A percentile compares a stretch with the other conserved stretches of the same genome.
These are phyloP conservation scores for Thalassoma bifasciatum DNA, from an alignment of 2,113 vertebrate genomes.

Conservation along the genomic window DNA sequence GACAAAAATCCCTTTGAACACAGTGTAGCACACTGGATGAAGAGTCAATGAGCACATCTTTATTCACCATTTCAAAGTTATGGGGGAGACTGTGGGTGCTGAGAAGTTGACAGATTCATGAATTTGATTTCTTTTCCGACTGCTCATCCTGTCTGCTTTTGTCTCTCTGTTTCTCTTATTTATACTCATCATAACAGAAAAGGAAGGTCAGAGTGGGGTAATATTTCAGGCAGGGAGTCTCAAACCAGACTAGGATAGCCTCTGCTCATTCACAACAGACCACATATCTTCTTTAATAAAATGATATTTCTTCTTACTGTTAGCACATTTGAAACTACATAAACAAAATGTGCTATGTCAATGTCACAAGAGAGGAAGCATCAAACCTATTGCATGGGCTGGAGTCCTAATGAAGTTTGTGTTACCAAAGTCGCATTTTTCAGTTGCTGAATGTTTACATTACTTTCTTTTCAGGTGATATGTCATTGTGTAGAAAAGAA, in stretches of 20 bases:
- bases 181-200: neutral
- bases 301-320: too few relatives aligned
- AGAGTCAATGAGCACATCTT: neutral
- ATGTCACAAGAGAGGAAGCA: too few relatives aligned
- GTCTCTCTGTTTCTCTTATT: neutral
- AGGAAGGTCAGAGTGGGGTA: neutral
- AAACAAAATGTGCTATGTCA: too few relatives aligned
- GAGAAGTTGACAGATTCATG: neutral
- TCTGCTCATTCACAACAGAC: neutral
- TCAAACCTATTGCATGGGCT: too few relatives aligned
- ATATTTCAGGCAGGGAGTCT: too few relatives aligned
- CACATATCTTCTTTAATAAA: too few relatives aligned
- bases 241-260: too few relatives aligned
- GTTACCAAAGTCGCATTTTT: too few relatives aligned
- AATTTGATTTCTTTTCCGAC: neutral
- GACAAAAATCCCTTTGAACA: neutral
- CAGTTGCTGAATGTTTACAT: too few relatives aligned
- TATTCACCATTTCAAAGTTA: constrained; percentile 5
- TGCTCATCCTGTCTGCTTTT: neutral
- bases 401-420: too few relatives aligned
- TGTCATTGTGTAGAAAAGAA: too few relatives aligned
- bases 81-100: neutral
- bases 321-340: neutral
- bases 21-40: neutral
- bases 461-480: too few relatives aligned